Evolutionary conservation across 2,888 invertebrate genomes (phyloP).

Genomic region (Gastrophysa polygoni): DNA sequence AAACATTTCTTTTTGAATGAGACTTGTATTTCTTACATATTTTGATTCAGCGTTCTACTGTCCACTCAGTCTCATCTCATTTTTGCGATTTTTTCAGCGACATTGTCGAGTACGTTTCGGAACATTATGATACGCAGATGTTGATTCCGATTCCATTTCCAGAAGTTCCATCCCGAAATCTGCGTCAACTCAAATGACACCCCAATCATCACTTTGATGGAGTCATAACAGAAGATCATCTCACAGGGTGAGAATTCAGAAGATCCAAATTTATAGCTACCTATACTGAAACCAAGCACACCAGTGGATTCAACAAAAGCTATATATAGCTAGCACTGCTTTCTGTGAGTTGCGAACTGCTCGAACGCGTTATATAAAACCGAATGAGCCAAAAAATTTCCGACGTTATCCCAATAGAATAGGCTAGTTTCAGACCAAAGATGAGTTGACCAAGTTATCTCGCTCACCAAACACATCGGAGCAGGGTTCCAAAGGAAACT

Average conservation of each 20-base stretch:
- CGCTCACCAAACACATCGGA: conserved; percentile 3
- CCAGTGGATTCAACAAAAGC: neutral
- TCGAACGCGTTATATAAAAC: neutral
- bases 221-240: too few relatives aligned
- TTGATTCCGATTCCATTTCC: too few relatives aligned
- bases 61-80: too few relatives aligned
- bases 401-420: neutral
- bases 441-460: neutral
- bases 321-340: neutral
- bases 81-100: too few relatives aligned
- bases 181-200: too few relatives aligned
- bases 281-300: conserved; percentile 7
- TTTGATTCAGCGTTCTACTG: too few relatives aligned
- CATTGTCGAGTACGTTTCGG: too few relatives aligned
- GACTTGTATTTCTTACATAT: too few relatives aligned
- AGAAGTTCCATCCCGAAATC: too few relatives aligned
- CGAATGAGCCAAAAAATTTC: conserved; percentile 3
- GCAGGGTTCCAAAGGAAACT: conserved; percentile 9
- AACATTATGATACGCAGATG: too few relatives aligned
- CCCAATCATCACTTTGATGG: too few relatives aligned
- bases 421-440: conserved; percentile 8
- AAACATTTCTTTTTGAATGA: too few relatives aligned
- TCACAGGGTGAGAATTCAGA: neutral
- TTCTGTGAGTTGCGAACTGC: neutral
- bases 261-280: neutral